Evolutionary conservation across 2,797 vertebrate genomes (phyloP), one percentile per base, ranked within the genome.

Genomic region (Takifugu ocellatus): DNA sequence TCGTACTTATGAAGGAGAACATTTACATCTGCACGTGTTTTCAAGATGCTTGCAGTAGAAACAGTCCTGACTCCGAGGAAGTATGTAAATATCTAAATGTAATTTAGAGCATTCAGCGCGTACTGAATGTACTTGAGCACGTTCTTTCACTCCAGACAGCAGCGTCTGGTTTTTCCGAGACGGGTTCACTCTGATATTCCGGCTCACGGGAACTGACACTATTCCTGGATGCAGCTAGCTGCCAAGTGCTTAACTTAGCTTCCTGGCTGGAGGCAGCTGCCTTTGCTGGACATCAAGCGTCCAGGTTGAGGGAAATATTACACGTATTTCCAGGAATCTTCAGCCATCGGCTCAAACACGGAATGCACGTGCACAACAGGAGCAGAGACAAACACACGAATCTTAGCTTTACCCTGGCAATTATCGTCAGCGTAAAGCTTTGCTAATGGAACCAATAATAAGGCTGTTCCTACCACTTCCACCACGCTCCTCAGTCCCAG

Each of bases 211-310:
- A 74, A 67, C 63, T 33, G 44, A 49, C 54, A 16, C 77, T 77
- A 81, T 80, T 85, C 50, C 59, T 65, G 56, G 75, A 74, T 6
- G 39, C 51, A 49, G 33, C 48, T 53, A 2, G 36, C 60, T 69
- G 76, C 77, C 80, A 74, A 68, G 61, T 57, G 24, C 65, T 69
- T 61, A 74, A 80, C 59, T 57, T 68, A 59, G 64, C 70, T 54
- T 63, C 64, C 56, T 51, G 61, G 53, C 62, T 9, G 48, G 21
- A 56, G 64, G 43, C 57, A 64, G 60, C 61, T 59, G 54, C 72
- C 68, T 68, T 61, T n/a, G 50, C 56, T 33, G 68, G 59, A 66
- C 56, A 65, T 68, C 61, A 74, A 46, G 66, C 33, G 27, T 6
- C 1, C 11, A 83, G 81, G 78, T 8, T 33, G 50, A 14, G 14